A percentile compares a stretch with the other conserved stretches of the same genome.
Evolutionary conservation across 2,888 invertebrate species (phyloP).

Genomic region (Pristionchus japonicus): DNA sequence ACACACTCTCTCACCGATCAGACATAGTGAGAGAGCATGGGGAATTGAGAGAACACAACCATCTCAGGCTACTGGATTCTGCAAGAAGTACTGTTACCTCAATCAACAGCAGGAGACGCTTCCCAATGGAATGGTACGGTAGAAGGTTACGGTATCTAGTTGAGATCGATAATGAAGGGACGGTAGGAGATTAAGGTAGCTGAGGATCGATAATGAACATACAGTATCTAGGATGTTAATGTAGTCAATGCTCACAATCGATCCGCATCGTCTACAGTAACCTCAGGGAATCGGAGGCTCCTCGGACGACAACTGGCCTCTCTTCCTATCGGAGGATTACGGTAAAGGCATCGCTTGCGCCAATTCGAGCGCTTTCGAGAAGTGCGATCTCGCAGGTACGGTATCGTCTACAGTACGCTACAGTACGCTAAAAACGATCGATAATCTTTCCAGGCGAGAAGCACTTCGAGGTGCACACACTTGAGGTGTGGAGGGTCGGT

Average conservation of each 20-base stretch:
- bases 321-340: constrained; percentile 64
- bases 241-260: too few species aligned
- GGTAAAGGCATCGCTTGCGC: constrained; percentile 54
- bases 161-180: too few species aligned
- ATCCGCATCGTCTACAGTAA: neutral
- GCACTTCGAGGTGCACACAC: constrained; percentile 23
- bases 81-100: constrained; percentile 92
- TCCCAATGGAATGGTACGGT: constrained; percentile 87
- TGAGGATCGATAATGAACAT: too few species aligned
- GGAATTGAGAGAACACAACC: neutral
- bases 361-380: constrained; percentile 56
- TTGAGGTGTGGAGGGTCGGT: constrained; percentile 64
- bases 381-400: constrained; percentile 57
- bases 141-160: too few species aligned
- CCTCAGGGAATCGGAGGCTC: constrained; percentile 63
- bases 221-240: too few species aligned
- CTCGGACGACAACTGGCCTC: constrained; percentile 56
- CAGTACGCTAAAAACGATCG: too few species aligned
- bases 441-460: constrained; percentile 36
- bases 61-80: constrained; percentile 83
- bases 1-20: neutral
- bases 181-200: too few species aligned
- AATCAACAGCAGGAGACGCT: constrained; percentile 92
- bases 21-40: neutral
- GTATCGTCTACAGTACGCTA: neutral